These are phyloP conservation scores for Sylvietta virens DNA, from an alignment of 2,113 vertebrate genomes.

Conservation along the genomic window DNA sequence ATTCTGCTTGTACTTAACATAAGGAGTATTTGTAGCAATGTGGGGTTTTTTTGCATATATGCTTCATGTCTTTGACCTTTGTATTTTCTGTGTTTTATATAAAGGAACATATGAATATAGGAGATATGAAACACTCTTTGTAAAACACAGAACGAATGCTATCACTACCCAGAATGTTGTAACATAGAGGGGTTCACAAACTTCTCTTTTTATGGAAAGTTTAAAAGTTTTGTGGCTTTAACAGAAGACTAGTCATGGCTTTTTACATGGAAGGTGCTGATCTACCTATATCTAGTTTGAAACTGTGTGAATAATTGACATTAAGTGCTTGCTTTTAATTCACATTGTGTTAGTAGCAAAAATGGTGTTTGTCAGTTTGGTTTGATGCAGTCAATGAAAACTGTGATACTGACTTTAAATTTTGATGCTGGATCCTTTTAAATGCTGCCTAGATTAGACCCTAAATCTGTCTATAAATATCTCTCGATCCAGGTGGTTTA, in stretches of 20 bases:
- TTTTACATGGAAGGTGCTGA: neutral
- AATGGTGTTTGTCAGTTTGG: neutral
- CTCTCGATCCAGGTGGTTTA: neutral
- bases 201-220: neutral
- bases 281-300: neutral
- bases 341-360: neutral
- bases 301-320: neutral
- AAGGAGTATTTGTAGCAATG: neutral
- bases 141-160: neutral
- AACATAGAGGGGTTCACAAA: neutral
- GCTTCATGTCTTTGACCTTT: neutral
- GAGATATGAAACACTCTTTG: fast-evolving
- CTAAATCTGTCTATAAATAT: neutral
- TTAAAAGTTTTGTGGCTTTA: neutral
- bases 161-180: neutral
- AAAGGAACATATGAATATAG: neutral
- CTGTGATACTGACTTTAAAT: neutral
- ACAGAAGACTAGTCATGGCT: neutral
- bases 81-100: neutral
- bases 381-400: neutral
- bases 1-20: fast-evolving
- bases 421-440: neutral
- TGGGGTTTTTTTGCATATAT: neutral
- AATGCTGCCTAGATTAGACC: neutral
- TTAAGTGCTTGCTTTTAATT: neutral